Evolutionary conservation across 2,797 vertebrate genomes (phyloP).

Genomic region (Danio jaintianensis): DNA sequence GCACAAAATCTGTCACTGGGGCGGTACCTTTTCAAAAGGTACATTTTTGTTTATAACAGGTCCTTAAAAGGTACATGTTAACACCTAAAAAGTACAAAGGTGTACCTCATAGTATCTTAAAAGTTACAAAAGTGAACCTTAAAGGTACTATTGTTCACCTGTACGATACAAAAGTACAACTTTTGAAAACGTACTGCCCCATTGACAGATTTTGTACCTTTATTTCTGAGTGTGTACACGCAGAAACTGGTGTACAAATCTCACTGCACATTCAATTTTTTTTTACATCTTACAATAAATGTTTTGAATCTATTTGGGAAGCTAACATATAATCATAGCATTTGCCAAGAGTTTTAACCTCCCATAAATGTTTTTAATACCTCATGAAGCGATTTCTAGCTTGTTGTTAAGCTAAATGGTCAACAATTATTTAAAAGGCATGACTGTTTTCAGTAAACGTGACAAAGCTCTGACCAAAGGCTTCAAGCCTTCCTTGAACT

Average conservation of each 20-base stretch:
- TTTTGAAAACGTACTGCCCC: no score
- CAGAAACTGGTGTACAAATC: background rate
- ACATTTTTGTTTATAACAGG: no score
- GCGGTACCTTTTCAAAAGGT: no score
- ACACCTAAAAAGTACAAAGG: no score
- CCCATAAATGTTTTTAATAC: background rate
- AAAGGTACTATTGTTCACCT: no score
- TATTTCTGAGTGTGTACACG: background rate
- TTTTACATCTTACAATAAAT: background rate
- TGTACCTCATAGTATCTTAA: no score
- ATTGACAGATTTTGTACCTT: no score
- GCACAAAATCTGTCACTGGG: no score
- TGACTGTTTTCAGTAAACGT: conserved; percentile 1
- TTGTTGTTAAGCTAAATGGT: background rate
- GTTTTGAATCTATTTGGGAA: background rate
- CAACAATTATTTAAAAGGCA: background rate
- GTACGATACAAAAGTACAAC: no score
- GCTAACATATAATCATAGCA: background rate
- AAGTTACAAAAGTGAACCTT: no score
- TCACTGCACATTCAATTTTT: background rate
- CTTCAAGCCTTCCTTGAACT: conserved; percentile 26
- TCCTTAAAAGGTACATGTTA: no score
- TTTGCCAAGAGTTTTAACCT: background rate
- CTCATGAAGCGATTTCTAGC: no score
- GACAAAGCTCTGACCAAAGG: conserved; percentile 28